A percentile compares a stretch with the other conserved stretches of the same genome.
phyloP scores from a whole-genome alignment of 2,113 vertebrate genomes.

The Euleptes europaea region DNA sequence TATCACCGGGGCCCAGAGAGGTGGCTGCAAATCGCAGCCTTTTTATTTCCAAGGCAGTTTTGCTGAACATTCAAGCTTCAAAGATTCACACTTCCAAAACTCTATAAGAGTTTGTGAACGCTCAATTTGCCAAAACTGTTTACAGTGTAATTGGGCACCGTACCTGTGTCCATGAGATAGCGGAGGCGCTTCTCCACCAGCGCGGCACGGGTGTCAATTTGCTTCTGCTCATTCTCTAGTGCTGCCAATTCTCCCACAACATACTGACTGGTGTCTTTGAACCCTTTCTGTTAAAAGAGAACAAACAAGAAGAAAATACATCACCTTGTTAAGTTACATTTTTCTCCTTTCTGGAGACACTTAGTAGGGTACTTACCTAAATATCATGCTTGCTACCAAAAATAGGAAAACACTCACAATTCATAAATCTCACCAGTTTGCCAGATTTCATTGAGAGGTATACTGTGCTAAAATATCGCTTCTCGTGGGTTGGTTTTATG shows the following conservation, averaged over 20 bases:
- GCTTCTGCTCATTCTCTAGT: constrained; percentile 99
- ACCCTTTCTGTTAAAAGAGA: constrained; percentile 95
- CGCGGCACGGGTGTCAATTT: constrained; percentile 99
- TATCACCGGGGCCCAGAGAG: constrained; percentile 99
- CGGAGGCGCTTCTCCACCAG: constrained; percentile 99
- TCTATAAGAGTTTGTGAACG: constrained; percentile 95
- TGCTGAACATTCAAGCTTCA: constrained; percentile 98
- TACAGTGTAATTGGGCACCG: constrained; percentile 99
- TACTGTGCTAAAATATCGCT: constrained; percentile 48
- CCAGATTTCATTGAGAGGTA: constrained; percentile 54
- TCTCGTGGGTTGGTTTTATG: constrained; percentile 37
- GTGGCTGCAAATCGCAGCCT: constrained; percentile 91
- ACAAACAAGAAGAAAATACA: constrained; percentile 83
- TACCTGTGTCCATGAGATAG: constrained; percentile 99
- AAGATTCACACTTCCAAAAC: constrained; percentile 96
- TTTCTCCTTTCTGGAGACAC: constrained; percentile 79
- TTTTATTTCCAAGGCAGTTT: constrained; percentile 96
- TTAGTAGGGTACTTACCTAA: constrained; percentile 85
- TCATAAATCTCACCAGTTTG: constrained; percentile 65
- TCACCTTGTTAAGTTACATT: constrained; percentile 83
- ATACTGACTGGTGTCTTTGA: constrained; percentile 99
- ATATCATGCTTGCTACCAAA: constrained; percentile 70
- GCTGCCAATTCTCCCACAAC: constrained; percentile 99
- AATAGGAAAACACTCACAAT: constrained; percentile 49
- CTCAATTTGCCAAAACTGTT: constrained; percentile 99